Evolutionary conservation across 2,797 vertebrate species (phyloP).

Genomic region (Eleutherodactylus coqui): DNA sequence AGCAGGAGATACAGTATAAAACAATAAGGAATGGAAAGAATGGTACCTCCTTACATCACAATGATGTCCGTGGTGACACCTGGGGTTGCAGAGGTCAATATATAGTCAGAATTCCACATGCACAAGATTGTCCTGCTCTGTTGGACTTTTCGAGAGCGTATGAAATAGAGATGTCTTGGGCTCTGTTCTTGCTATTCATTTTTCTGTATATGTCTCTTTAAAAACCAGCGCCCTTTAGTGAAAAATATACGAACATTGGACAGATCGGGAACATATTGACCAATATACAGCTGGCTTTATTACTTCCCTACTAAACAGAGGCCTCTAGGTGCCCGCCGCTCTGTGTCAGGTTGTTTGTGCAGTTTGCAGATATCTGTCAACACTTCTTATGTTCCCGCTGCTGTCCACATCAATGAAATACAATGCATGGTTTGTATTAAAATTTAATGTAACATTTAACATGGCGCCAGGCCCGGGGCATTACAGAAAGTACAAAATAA

Average conservation of each 20-base stretch:
- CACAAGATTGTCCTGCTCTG: no score
- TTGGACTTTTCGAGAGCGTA: no score
- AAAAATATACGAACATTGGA: neutral
- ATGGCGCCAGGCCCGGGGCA: neutral
- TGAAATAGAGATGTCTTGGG: no score
- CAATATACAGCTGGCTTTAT: neutral
- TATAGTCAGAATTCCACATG: no score
- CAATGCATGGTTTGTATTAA: constrained; percentile 22
- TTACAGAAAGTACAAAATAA: neutral
- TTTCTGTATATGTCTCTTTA: no score
- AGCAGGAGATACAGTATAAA: no score
- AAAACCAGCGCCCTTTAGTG: no score
- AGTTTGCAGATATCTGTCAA: neutral
- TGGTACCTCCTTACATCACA: no score
- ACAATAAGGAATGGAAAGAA: no score
- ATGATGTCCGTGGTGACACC: no score
- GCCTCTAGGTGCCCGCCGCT: neutral
- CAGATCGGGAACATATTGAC: neutral
- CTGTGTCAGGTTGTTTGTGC: neutral
- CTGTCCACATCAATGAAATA: neutral
- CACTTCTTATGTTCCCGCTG: constrained; percentile 17
- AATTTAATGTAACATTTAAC: neutral
- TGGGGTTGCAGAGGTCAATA: no score
- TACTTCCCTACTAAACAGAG: neutral
- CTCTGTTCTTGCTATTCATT: no score